Evolutionary conservation across 2,888 invertebrate genomes (phyloP).

Genomic region (Apotomis capreana): DNA sequence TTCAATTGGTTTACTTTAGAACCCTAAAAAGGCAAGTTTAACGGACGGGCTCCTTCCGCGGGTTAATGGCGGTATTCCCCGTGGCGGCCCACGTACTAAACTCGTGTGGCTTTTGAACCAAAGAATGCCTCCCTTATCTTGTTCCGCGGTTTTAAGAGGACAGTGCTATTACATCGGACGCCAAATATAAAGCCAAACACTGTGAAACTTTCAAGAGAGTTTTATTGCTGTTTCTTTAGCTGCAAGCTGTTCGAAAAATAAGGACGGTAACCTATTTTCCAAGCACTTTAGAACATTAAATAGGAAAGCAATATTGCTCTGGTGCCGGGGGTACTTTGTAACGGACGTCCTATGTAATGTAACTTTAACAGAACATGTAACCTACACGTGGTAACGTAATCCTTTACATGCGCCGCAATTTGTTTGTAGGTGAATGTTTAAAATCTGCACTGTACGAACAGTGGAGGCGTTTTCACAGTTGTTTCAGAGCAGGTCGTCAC

Average conservation of each 20-base stretch:
- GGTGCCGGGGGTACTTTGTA: conserved; percentile 13
- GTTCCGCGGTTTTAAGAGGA: conserved; percentile 17
- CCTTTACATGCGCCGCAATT: conserved; percentile 26
- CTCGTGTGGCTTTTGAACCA: conserved; percentile 11
- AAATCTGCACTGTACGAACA: conserved; percentile 33
- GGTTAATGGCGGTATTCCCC: conserved; percentile 32
- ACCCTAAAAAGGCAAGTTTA: conserved; percentile 16
- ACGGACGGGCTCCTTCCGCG: conserved; percentile 19
- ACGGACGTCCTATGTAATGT: conserved; percentile 7
- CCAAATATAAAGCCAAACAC: conserved; percentile 6
- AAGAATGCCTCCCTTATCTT: conserved; percentile 18
- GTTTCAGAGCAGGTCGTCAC: conserved; percentile 48
- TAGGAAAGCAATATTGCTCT: conserved; percentile 19
- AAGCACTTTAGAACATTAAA: conserved; percentile 30
- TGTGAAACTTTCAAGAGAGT: conserved; percentile 12
- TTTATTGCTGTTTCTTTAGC: conserved; percentile 22
- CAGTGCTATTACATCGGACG: conserved; percentile 3
- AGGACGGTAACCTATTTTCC: conserved; percentile 23
- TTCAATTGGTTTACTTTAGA: neutral
- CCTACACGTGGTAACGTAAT: neutral
- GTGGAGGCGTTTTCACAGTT: conserved; percentile 44
- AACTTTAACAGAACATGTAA: neutral
- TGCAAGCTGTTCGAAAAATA: conserved; percentile 10
- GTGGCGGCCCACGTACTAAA: neutral
- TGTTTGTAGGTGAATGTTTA: conserved; percentile 34